Evolutionary conservation across 2,113 vertebrate species (phyloP).

Genomic region (Pycnonotus jocosus): DNA sequence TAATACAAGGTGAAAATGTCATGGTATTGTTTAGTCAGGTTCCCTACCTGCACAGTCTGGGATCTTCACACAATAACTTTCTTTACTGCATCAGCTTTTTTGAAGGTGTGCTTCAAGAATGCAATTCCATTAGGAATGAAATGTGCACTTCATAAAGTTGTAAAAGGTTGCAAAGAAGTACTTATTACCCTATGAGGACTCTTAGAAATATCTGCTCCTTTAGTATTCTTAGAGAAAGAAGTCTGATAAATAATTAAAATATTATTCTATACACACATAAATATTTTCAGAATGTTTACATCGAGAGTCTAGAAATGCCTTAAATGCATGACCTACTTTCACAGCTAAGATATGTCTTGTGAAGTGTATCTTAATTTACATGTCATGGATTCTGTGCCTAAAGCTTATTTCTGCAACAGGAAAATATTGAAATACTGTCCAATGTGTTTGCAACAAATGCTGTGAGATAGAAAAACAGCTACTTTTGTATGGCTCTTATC

Average conservation of each 20-base stretch:
- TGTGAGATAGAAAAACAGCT: background rate
- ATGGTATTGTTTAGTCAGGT: background rate
- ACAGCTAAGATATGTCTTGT: background rate
- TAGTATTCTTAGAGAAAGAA: background rate
- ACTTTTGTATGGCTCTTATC: background rate
- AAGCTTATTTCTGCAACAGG: background rate
- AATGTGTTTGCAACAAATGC: background rate
- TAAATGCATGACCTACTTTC: constrained; percentile 38
- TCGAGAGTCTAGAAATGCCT: background rate
- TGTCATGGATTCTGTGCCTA: background rate
- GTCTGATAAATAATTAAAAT: constrained; percentile 23
- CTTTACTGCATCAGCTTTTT: background rate
- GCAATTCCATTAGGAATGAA: background rate
- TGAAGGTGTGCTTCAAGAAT: background rate
- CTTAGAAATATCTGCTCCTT: background rate
- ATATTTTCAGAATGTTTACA: constrained; percentile 28
- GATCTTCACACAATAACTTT: background rate
- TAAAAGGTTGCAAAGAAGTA: background rate
- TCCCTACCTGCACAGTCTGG: background rate
- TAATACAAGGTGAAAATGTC: background rate
- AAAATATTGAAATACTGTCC: background rate
- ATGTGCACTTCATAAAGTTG: background rate
- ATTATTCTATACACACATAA: background rate
- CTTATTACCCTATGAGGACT: background rate
- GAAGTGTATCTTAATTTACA: constrained; percentile 37